Base-by-base conservation (phyloP, 2,797 vertebrate species). In the Manis crassicaudata region DNA sequence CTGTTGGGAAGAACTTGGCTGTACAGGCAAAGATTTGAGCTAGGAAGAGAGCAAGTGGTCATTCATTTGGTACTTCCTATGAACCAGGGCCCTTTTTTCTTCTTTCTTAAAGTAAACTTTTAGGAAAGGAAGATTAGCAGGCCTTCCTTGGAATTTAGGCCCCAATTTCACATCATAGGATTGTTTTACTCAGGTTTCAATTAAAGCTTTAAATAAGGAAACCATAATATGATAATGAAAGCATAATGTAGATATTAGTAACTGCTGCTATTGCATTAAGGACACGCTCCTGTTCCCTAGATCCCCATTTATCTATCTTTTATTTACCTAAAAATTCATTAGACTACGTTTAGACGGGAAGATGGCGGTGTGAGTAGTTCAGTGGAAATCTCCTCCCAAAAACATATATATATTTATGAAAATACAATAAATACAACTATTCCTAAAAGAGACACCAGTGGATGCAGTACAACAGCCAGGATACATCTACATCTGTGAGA, bases 1-100 rank as follows among this genome's bases (percentile, higher is more conserved):
- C 54, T 67, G 67, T 67, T 29, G 80, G 62, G 70, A 76, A 90
- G 90, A 88, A 52, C 81, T 92, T 86, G 92, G 82, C 90, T 88
- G 52, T 18, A 4, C 12, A 27, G 82, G 88, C 75, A 27, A 82
- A 87, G 88, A 20, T 65, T 92, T 72, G 62, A 89, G 87, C 84
- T 93, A n/a, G 63, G 54, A 68, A 79, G 81, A 90, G 94, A 93
- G 95, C 87, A 96, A 82, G 70, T 52, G 67, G 52, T 75, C 75
- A 95, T 94, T 97, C 80, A 95, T 90, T 82, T 4, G 7, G 52
- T 20, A 14, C 68, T 94, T 94, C 81, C 90, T 27, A 46, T 67
- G 40, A 58, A 73, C 76, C 50, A 81, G 67, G 10, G 32, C 65
- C 9, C 13, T 37, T 56, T 25, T 46, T n/a, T 10, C 4, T 16